A percentile compares a stretch with the other conserved stretches of the same genome.
These are phyloP conservation scores for Melipona beecheii DNA, from an alignment of 2,888 invertebrate genomes.

Conservation along the genomic window DNA sequence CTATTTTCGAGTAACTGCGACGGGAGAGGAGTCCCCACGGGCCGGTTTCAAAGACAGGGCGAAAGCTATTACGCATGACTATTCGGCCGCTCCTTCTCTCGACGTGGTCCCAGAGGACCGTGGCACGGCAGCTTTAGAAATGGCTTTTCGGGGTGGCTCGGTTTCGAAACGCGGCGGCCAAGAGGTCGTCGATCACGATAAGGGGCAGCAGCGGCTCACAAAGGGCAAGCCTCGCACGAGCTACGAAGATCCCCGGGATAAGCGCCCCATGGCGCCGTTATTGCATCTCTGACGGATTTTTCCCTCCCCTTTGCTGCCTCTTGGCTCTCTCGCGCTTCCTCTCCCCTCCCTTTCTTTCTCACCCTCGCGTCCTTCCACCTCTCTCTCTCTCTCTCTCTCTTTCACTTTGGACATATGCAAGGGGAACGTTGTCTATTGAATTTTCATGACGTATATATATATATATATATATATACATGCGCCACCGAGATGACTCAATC, in stretches of 20 bases:
- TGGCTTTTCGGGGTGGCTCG: conserved; percentile 65
- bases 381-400: conserved; percentile 15
- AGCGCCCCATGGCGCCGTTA: conserved; percentile 71
- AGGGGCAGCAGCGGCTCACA: conserved; percentile 64
- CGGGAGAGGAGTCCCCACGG: conserved; percentile 40
- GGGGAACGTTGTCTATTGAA: conserved; percentile 73
- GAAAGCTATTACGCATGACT: conserved; percentile 53
- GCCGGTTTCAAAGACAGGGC: conserved; percentile 52
- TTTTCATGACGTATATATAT: conserved; percentile 68
- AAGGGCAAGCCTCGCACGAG: conserved; percentile 71
- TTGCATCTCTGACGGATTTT: conserved; percentile 67
- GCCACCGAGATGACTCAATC: conserved; percentile 74
- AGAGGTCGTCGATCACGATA: conserved; percentile 73
- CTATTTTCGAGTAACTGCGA: conserved; percentile 35
- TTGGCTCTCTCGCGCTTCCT: conserved; percentile 5
- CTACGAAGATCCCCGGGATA: conserved; percentile 75
- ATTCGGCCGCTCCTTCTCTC: conserved; percentile 66
- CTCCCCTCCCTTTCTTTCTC: conserved; percentile 17
- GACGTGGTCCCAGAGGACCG: conserved; percentile 54
- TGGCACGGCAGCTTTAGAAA: conserved; percentile 31
- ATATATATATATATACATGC: conserved; percentile 39
- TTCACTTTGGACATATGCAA: conserved; percentile 62
- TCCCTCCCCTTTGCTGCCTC: conserved; percentile 21
- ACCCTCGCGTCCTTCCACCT: not conserved
- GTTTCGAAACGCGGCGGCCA: conserved; percentile 65